Evolutionary conservation across 2,113 vertebrate genomes (phyloP).

Genomic region (Pogona vitticeps): DNA sequence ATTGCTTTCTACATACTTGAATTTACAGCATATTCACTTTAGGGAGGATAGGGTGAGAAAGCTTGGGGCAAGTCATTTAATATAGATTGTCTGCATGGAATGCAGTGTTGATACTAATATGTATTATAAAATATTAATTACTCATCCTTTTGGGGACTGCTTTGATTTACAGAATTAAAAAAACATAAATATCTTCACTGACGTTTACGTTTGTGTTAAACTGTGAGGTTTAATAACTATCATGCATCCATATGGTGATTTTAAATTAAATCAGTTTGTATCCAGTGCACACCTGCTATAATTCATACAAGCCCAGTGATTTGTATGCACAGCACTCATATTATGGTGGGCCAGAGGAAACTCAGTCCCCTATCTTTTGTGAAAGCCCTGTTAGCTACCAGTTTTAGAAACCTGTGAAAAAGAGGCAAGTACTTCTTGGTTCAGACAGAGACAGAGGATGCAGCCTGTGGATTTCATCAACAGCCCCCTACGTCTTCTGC

Average conservation of each 20-base stretch:
- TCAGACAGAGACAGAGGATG: not conserved
- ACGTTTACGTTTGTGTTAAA: not conserved
- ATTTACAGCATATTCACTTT: slow-evolving; percentile 20
- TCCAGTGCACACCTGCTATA: not conserved
- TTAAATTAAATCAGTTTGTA: not conserved
- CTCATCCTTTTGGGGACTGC: slow-evolving; percentile 35
- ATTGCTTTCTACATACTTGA: slow-evolving; percentile 53
- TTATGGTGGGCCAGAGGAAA: not conserved
- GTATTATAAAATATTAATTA: slow-evolving; percentile 16
- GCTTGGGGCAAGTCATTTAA: slow-evolving; percentile 42
- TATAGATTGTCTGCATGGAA: slow-evolving; percentile 48
- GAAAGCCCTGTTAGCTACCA: not conserved
- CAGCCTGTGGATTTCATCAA: not conserved
- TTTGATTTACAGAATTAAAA: slow-evolving; percentile 50
- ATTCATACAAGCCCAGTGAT: not conserved
- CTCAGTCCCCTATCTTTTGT: no score
- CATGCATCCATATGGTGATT: not conserved
- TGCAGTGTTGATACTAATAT: slow-evolving; percentile 40
- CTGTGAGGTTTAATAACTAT: not conserved
- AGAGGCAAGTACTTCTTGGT: not conserved
- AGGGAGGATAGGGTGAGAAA: slow-evolving; percentile 18
- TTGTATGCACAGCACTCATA: not conserved
- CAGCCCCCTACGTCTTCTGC: not conserved
- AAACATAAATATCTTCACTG: slow-evolving; percentile 11
- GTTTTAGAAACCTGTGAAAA: not conserved